These are phyloP conservation scores for Salvelinus namaycush DNA, from an alignment of 2,113 vertebrate species.

Conservation along the genomic window DNA sequence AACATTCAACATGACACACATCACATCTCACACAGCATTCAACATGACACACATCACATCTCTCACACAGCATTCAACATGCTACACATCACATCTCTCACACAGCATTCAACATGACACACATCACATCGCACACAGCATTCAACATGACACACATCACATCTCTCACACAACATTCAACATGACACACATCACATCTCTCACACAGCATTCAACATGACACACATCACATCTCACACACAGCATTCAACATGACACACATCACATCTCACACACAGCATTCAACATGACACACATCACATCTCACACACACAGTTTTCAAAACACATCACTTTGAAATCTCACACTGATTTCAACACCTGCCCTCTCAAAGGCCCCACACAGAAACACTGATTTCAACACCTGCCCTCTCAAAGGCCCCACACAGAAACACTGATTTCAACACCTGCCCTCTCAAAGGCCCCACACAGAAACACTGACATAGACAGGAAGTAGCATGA, in stretches of 20 bases:
- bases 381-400: no score
- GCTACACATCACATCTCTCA: not conserved
- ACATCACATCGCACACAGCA: not conserved
- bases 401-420: no score
- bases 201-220: not conserved
- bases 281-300: not conserved
- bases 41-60: not conserved
- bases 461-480: no score
- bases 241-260: not conserved
- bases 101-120: not conserved
- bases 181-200: not conserved
- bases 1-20: not conserved
- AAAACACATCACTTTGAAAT: no score
- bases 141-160: not conserved
- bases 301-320: no score
- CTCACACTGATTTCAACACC: no score
- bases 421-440: no score
- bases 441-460: no score
- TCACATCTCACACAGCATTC: no score
- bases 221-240: not conserved
- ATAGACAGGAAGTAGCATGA: no score
- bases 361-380: no score
- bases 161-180: no score
- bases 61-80: not conserved
- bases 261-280: not conserved